Conservation (phyloP, 1,140 invertebrate species). For the Akabosia matsudoensis region DNA sequence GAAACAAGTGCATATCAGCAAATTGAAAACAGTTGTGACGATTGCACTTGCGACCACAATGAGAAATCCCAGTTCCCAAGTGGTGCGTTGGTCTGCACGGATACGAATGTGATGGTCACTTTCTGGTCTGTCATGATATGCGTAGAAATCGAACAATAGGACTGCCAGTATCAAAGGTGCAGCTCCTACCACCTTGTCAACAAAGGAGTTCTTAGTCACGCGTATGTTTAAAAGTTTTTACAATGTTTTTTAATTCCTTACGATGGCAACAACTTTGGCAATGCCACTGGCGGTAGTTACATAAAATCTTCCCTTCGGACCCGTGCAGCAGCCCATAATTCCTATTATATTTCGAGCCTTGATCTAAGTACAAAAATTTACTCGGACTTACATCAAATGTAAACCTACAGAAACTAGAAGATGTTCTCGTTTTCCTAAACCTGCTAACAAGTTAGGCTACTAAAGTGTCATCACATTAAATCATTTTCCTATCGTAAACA, state of each 20-base stretch:
- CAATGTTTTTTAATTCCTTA: background rate
- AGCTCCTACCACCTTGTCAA: background rate
- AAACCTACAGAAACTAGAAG: no score
- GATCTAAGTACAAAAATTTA: no score
- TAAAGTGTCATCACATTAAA: no score
- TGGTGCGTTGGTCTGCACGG: background rate
- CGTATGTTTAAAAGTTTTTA: background rate
- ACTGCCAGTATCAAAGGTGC: background rate
- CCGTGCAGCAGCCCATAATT: slow-evolving; percentile 12
- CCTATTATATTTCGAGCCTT: no score
- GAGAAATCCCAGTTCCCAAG: background rate
- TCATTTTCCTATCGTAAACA: no score
- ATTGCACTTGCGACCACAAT: background rate
- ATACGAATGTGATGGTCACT: background rate
- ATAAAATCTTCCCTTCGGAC: background rate
- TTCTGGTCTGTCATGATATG: background rate
- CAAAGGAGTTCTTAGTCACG: background rate
- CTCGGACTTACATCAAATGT: no score
- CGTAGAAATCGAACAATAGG: background rate
- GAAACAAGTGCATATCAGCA: background rate
- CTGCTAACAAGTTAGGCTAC: no score
- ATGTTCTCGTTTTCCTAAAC: no score
- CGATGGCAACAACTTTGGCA: slow-evolving; percentile 6
- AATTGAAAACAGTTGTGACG: background rate
- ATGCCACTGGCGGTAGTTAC: background rate